Evolutionary conservation across 2,113 vertebrate species (phyloP).

Genomic region (Zapornia atra): DNA sequence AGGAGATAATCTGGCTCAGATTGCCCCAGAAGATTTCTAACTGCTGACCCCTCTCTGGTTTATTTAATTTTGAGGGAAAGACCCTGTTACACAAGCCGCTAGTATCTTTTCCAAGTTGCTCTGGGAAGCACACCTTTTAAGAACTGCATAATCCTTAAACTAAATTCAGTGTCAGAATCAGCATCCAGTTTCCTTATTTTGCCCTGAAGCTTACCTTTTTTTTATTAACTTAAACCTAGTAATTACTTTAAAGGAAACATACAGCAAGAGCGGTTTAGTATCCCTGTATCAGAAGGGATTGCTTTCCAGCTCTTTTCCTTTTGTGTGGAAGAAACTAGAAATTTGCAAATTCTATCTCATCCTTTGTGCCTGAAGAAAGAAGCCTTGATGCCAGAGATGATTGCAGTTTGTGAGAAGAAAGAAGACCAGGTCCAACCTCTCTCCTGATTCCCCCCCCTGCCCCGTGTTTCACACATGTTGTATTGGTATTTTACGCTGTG

Average conservation of each 20-base stretch:
- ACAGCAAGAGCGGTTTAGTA: neutral
- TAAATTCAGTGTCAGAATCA: conserved; percentile 30
- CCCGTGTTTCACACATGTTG: fast-evolving
- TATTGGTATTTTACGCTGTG: neutral
- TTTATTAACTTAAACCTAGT: neutral
- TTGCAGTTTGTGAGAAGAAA: neutral
- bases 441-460: neutral
- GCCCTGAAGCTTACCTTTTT: conserved; percentile 30
- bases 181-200: conserved; percentile 42
- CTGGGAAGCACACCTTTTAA: neutral
- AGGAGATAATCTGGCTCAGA: neutral
- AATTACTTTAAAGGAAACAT: neutral
- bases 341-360: neutral
- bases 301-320: neutral
- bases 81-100: neutral
- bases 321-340: neutral
- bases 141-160: neutral
- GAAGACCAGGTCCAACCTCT: neutral
- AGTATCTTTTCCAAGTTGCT: neutral
- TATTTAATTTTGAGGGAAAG: neutral
- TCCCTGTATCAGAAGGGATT: neutral
- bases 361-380: neutral
- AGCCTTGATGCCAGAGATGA: neutral
- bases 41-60: neutral
- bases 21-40: neutral